Evolutionary conservation across 2,797 vertebrate species (phyloP).

Genomic region (Lophura swinhoii): DNA sequence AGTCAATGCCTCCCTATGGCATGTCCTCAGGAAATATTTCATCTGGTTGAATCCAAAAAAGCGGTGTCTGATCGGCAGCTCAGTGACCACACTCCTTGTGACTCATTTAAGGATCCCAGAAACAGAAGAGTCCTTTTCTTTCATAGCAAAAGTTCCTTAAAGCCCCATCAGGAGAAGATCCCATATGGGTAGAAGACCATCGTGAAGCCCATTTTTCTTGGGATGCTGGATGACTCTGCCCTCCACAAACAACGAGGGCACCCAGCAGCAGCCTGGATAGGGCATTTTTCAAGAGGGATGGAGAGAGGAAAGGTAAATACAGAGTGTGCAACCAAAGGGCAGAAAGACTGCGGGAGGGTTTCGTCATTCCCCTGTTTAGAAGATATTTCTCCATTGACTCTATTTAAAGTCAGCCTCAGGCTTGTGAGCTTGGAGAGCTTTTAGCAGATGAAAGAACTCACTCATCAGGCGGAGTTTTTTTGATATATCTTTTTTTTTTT

Average conservation of each 20-base stretch:
- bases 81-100: not conserved
- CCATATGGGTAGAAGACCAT: not conserved
- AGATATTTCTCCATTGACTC: conserved; percentile 72
- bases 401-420: conserved; percentile 71
- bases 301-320: not conserved
- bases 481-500: not conserved
- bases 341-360: conserved; percentile 33
- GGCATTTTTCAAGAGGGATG: not conserved
- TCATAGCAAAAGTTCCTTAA: rapidly evolving
- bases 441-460: conserved; percentile 73
- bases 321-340: not conserved
- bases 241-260: not conserved
- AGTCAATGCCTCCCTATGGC: not conserved
- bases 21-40: not conserved
- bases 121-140: not conserved
- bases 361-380: conserved; percentile 53
- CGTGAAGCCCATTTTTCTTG: not conserved
- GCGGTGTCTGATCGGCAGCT: not conserved
- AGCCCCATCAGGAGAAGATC: not conserved
- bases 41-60: not conserved
- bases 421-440: conserved; percentile 37
- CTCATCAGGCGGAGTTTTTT: conserved; percentile 60
- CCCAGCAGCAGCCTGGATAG: not conserved
- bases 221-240: not conserved
- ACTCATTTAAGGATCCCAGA: not conserved